Evolutionary conservation across 2,888 invertebrate species (phyloP).

Genomic region (Epinotia bilunana): DNA sequence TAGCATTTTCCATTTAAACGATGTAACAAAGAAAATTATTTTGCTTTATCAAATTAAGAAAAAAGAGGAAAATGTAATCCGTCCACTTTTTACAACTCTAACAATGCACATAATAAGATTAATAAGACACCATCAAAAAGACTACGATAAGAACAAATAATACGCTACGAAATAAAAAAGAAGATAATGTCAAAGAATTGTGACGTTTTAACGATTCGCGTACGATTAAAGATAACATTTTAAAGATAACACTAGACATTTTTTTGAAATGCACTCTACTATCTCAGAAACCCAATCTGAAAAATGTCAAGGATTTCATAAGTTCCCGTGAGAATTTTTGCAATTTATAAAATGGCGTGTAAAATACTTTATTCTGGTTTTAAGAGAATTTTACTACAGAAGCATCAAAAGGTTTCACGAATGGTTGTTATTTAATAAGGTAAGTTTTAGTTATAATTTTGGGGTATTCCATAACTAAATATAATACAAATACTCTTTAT

Average conservation of each 20-base stretch:
- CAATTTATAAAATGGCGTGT: conserved; percentile 29
- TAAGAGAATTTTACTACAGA: neutral
- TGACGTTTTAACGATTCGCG: too few species aligned
- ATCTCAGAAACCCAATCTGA: conserved; percentile 37
- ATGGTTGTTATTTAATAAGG: neutral
- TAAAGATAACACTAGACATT: conserved; percentile 46
- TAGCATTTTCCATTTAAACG: neutral
- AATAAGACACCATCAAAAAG: conserved; percentile 9
- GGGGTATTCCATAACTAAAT: neutral
- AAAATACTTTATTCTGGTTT: conserved; percentile 18
- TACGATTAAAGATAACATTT: too few species aligned
- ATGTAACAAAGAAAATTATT: too few species aligned
- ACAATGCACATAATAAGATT: neutral
- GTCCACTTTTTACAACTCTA: neutral
- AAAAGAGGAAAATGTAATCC: neutral
- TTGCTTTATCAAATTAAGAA: too few species aligned
- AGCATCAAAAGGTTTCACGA: conserved; percentile 21
- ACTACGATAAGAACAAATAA: conserved; percentile 26
- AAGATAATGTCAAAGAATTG: conserved; percentile 43
- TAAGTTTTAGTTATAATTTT: neutral
- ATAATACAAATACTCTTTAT: too few species aligned
- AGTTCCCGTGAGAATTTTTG: conserved; percentile 8
- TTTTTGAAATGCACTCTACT: conserved; percentile 40
- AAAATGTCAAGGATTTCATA: conserved; percentile 33
- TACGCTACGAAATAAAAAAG: conserved; percentile 21